Evolutionary conservation across 2,797 vertebrate genomes (phyloP), one percentile per base, ranked within the genome.

Genomic region (Lithobates sylvaticus): DNA sequence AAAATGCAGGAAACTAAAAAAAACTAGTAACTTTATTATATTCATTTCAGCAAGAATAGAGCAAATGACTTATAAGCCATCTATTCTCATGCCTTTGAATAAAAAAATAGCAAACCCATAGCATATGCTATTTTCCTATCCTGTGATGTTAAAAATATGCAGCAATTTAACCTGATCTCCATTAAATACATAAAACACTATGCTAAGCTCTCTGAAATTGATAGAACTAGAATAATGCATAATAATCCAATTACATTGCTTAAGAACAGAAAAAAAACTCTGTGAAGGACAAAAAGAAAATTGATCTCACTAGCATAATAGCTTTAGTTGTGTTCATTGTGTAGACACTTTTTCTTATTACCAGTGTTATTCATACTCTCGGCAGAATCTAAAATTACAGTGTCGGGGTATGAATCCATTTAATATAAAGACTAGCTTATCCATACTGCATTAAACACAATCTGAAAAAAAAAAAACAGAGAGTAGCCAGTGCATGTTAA

Each of bases 361-460:
- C 58, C n/a, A 58, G 36, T 42, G 69, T 69, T 87, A 87, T 80
- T 76, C 69, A 80, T 71, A 80, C 76, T 44, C 27, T 80, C 68
- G 26, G n/a, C 75, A 71, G 76, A 64, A 80, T 79, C 42, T 87
- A 79, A 76, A 76, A 87, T 87, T 87, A 84, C 86, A 87, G 70
- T 84, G 81, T 79, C 29, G 64, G 65, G 76, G 79, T 87, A 80
- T 74, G 36, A 78, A 80, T 58, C 34, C 13, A 64, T 80, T 67
- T 78, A 84, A 2, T 70, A 74, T 69, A 87, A 83, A 83, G 76
- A 67, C 29, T 23, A 68, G 81, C 75, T 78, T 74, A 64, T 26
- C 18, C 65, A 76, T 67, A 75, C 58, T 36, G 80, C 80, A 79
- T 79, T 79, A 83, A 78, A 77, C 36, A 39, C 13, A 36, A 78